Conservation (phyloP, 2,113 vertebrate species). For the Hepsetus odoe region DNA sequence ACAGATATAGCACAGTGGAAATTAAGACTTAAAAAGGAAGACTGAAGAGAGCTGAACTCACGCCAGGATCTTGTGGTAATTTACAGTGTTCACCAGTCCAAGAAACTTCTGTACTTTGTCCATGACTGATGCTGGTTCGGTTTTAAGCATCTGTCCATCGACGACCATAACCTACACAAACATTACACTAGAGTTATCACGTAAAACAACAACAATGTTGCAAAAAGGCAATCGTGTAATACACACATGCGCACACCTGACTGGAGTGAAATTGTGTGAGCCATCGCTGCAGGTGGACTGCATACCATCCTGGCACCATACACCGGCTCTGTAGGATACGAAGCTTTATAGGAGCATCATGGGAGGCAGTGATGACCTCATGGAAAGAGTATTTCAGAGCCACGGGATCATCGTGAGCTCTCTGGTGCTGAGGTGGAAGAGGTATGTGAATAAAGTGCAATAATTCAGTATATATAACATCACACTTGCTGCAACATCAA, state of each 20-base stretch:
- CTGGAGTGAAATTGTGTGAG: slow-evolving; percentile 89
- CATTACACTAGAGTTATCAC: neutral
- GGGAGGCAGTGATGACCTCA: slow-evolving; percentile 87
- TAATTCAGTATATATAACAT: neutral
- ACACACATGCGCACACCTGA: slow-evolving; percentile 76
- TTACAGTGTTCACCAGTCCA: slow-evolving; percentile 79
- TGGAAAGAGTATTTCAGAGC: slow-evolving; percentile 95
- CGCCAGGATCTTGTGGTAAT: slow-evolving; percentile 95
- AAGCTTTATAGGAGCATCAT: slow-evolving; percentile 78
- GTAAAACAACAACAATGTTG: neutral
- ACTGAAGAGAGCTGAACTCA: slow-evolving; percentile 71
- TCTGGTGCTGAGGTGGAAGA: slow-evolving; percentile 85
- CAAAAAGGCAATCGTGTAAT: too few species aligned
- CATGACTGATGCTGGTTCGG: slow-evolving; percentile 93
- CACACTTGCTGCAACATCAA: neutral
- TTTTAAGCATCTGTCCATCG: slow-evolving; percentile 93
- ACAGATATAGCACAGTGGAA: neutral
- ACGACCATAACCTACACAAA: slow-evolving; percentile 86
- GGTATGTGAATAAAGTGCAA: neutral
- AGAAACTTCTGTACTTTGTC: slow-evolving; percentile 96
- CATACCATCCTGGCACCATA: slow-evolving; percentile 92
- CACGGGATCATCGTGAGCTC: slow-evolving; percentile 89
- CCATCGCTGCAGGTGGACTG: slow-evolving; percentile 92
- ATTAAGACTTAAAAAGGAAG: neutral
- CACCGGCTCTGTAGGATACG: slow-evolving; percentile 91